Percentiles rank a stretch among this genome's conserved stretches.
These are phyloP conservation scores for Oedothorax gibbosus DNA, from an alignment of 1,140 invertebrate genomes.

Conservation along the genomic window DNA sequence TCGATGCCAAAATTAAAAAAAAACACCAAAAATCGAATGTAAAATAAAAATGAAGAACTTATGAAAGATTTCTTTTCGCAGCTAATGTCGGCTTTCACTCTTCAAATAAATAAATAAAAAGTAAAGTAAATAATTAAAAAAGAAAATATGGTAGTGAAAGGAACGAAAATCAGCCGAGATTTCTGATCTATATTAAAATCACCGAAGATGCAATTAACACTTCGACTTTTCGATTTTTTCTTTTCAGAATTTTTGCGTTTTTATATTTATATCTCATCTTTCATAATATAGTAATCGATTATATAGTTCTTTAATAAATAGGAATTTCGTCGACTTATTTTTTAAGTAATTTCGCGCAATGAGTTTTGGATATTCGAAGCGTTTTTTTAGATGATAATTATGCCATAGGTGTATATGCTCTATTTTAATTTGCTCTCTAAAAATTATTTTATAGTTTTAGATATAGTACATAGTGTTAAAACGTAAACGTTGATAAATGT, in stretches of 20 bases:
- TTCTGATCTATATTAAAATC: conserved; percentile 47
- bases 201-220: conserved; percentile 49
- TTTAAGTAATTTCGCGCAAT: not conserved
- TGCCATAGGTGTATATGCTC: too few species aligned
- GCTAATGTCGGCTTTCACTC: conserved; percentile 13
- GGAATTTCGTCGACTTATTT: conserved; percentile 33
- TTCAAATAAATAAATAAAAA: conserved; percentile 24
- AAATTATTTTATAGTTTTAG: too few species aligned
- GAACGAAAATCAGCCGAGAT: conserved; percentile 33
- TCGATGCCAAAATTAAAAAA: conserved; percentile 4
- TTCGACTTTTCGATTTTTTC: conserved; percentile 41
- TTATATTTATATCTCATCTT: conserved; percentile 7
- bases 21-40: conserved; percentile 26
- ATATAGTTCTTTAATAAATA: conserved; percentile 44
- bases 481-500: too few species aligned
- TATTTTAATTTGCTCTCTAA: too few species aligned
- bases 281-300: conserved; percentile 56
- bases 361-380: too few species aligned
- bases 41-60: conserved; percentile 23
- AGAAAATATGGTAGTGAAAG: conserved; percentile 29
- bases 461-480: too few species aligned
- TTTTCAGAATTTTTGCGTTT: conserved; percentile 2
- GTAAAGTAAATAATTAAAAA: conserved; percentile 30
- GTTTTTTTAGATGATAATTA: too few species aligned
- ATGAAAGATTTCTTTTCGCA: conserved; percentile 31